A percentile compares a stretch with the other conserved stretches of the same genome.
These are phyloP conservation scores for Leptodactylus fallax DNA, from an alignment of 2,797 vertebrate species.

Conservation along the genomic window DNA sequence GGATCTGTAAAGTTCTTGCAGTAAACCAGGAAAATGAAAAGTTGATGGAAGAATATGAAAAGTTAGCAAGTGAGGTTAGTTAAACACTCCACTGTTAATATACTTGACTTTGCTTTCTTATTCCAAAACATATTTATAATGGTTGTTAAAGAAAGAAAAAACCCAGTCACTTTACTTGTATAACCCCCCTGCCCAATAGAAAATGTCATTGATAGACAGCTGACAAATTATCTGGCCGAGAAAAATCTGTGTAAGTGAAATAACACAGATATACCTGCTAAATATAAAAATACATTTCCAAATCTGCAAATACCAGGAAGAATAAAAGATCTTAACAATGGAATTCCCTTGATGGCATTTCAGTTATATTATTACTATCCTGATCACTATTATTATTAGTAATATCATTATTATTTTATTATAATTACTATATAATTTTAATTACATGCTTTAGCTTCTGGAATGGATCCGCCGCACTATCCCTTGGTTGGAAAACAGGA, in stretches of 20 bases:
- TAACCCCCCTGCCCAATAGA: no score
- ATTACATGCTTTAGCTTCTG: constrained; percentile 77
- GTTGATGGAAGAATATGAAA: constrained; percentile 93
- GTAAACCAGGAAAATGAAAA: constrained; percentile 95
- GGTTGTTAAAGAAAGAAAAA: no score
- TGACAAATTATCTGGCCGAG: not conserved
- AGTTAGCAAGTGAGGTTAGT: constrained; percentile 91
- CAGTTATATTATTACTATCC: no score
- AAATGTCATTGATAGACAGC: not conserved
- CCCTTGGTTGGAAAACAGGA: constrained; percentile 91
- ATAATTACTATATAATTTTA: not conserved
- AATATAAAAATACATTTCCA: not conserved
- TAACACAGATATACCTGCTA: not conserved
- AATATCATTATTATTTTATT: not conserved
- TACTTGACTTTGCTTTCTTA: not conserved
- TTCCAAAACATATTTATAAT: not conserved
- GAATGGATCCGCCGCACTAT: constrained; percentile 91
- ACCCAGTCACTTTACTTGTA: no score
- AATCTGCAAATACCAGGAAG: not conserved
- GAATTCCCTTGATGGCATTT: not conserved
- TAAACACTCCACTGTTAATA: not conserved
- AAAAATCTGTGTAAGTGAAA: not conserved
- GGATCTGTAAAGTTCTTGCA: constrained; percentile 92
- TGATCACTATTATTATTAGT: not conserved
- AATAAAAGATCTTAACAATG: not conserved